Conservation (phyloP, 1,140 invertebrate genomes). For the Samia ricini region DNA sequence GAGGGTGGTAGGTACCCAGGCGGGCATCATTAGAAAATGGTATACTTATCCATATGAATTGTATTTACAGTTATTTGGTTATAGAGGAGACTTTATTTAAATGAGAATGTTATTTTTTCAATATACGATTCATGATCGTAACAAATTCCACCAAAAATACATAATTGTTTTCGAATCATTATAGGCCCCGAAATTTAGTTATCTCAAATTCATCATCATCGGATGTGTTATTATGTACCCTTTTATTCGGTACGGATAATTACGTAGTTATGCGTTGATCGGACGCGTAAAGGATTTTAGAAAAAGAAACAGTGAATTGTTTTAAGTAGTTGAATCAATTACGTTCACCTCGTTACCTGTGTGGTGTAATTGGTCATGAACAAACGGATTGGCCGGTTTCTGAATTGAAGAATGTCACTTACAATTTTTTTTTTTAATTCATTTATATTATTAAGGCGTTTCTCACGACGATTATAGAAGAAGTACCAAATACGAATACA, state of each 20-base stretch:
- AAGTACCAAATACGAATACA: too few species aligned
- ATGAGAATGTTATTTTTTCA: too few species aligned
- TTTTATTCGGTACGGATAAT: neutral
- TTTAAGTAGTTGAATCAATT: neutral
- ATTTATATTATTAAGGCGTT: too few species aligned
- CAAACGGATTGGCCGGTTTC: neutral
- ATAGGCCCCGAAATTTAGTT: neutral
- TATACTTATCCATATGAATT: too few species aligned
- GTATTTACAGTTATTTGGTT: too few species aligned
- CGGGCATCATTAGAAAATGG: too few species aligned
- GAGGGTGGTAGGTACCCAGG: too few species aligned
- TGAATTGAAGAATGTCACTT: neutral
- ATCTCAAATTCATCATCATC: neutral
- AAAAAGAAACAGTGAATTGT: neutral
- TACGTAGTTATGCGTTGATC: neutral
- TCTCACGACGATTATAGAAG: too few species aligned
- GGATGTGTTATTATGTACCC: neutral
- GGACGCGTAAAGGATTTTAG: neutral
- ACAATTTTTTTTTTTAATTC: too few species aligned
- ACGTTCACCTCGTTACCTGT: neutral
- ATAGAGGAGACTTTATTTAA: too few species aligned
- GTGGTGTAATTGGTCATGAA: neutral
- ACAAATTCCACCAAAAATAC: neutral
- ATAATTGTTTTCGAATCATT: neutral
- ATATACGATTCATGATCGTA: neutral